Conservation (phyloP, 30 jellyfish, hydroid and myxozoan genomes). For the Haliclystus octoradiatus region DNA sequence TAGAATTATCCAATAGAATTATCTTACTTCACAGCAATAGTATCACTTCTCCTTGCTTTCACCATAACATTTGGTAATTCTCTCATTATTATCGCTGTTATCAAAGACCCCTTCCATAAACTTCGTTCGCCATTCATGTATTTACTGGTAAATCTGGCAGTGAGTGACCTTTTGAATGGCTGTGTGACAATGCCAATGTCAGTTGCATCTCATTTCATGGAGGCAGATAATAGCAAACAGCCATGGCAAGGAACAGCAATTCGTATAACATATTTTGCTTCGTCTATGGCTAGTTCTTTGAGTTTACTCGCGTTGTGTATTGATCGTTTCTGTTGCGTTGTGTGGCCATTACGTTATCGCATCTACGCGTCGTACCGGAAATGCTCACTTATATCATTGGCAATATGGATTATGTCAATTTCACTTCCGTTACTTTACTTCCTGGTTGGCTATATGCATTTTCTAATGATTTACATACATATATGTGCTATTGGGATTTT, state of each 20-base stretch:
- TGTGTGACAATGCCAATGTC: slow-evolving; percentile 59
- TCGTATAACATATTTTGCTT: slow-evolving; percentile 35
- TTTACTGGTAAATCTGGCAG: slow-evolving; percentile 54
- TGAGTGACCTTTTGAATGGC: slow-evolving; percentile 69
- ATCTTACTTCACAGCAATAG: slow-evolving; percentile 45
- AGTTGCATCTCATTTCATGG: slow-evolving; percentile 66
- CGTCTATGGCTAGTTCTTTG: slow-evolving; percentile 63
- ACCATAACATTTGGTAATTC: slow-evolving; percentile 38
- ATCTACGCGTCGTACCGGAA: slow-evolving; percentile 10
- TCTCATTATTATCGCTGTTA: slow-evolving; percentile 44
- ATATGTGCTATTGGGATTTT: slow-evolving; percentile 15
- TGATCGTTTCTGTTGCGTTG: slow-evolving; percentile 53
- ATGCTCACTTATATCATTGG: slow-evolving; percentile 12
- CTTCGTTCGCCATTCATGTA: slow-evolving; percentile 81
- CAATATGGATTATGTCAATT: slow-evolving; percentile 31
- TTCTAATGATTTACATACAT: slow-evolving; percentile 55
- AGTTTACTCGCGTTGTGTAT: slow-evolving; percentile 51
- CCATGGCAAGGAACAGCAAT: slow-evolving; percentile 33
- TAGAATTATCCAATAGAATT: slow-evolving; percentile 50
- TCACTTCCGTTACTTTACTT: slow-evolving; percentile 39
- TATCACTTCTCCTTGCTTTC: slow-evolving; percentile 26
- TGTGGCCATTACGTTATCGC: slow-evolving; percentile 40
- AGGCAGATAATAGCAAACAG: slow-evolving; percentile 39
- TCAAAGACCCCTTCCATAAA: slow-evolving; percentile 51
- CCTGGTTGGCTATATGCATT: slow-evolving; percentile 39